phyloP scores from a whole-genome alignment of 2,113 vertebrate genomes.

The Bos indicus region DNA sequence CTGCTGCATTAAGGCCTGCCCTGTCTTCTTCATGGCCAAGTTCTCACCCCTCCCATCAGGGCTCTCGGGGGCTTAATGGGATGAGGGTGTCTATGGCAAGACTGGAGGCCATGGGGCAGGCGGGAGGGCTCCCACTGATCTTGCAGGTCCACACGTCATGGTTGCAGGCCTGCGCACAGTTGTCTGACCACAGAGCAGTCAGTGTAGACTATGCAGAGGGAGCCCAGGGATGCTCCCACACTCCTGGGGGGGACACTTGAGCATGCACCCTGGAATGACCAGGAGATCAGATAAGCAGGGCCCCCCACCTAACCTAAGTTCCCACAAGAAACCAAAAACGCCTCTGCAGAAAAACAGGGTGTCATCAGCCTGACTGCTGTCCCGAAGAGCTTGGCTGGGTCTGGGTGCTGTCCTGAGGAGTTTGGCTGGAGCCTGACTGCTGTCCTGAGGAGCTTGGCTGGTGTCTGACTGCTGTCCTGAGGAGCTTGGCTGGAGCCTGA shows the following conservation, averaged over 20 bases:
- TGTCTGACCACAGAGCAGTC: not conserved
- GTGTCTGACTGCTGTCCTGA: no score
- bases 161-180: not conserved
- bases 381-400: not conserved
- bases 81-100: not conserved
- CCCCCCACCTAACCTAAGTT: not conserved
- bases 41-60: not conserved
- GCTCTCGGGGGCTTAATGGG: not conserved
- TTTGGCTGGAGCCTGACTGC: no score
- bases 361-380: not conserved
- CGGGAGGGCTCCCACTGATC: not conserved
- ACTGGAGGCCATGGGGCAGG: not conserved
- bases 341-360: not conserved
- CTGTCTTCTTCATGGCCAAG: not conserved
- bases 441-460: not conserved
- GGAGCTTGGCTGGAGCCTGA: no score
- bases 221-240: not conserved
- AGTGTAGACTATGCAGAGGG: not conserved
- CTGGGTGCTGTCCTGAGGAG: no score
- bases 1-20: not conserved
- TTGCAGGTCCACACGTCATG: not conserved
- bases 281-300: not conserved
- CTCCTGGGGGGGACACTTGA: not conserved
- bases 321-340: not conserved
- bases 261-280: not conserved